phyloP scores from a whole-genome alignment of 2,888 invertebrate genomes.

The Hemithea aestivaria region DNA sequence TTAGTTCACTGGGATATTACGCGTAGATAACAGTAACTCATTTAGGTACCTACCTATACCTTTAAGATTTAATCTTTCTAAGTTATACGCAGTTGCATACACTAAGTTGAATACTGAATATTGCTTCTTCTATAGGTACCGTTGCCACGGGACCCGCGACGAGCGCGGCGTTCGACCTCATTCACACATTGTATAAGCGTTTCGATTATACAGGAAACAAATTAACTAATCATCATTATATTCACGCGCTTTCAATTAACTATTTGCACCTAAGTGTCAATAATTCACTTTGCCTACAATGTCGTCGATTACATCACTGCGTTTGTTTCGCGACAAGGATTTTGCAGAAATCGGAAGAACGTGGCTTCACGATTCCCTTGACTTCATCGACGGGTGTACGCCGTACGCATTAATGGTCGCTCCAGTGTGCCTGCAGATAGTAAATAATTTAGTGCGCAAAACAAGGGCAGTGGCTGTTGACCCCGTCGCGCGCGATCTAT shows the following conservation, averaged over 20 bases:
- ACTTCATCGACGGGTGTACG: slow-evolving; percentile 43
- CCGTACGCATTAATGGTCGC: slow-evolving; percentile 29
- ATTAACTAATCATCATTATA: slow-evolving; percentile 12
- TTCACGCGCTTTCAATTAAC: slow-evolving; percentile 8
- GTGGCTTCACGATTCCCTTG: slow-evolving; percentile 53
- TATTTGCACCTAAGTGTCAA: slow-evolving; percentile 19
- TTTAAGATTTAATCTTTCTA: too few relatives aligned
- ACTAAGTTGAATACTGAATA: too few relatives aligned
- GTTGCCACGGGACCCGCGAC: too few relatives aligned
- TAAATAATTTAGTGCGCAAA: slow-evolving; percentile 69
- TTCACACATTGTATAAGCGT: slow-evolving; percentile 13
- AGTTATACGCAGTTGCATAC: too few relatives aligned
- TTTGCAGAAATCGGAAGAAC: slow-evolving; percentile 28
- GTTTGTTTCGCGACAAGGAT: slow-evolving; percentile 13
- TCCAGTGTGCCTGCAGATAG: slow-evolving; percentile 35
- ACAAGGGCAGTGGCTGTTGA: slow-evolving; percentile 77
- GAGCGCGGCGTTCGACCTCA: slow-evolving; percentile 2
- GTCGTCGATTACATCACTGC: slow-evolving; percentile 12
- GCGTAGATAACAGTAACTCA: too few relatives aligned
- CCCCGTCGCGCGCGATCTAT: slow-evolving; percentile 73
- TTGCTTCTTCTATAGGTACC: too few relatives aligned
- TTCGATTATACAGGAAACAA: slow-evolving; percentile 21
- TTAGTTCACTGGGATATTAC: too few relatives aligned
- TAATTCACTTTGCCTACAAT: slow-evolving; percentile 10
- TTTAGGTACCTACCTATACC: too few relatives aligned